Percentiles rank a stretch among this genome's conserved stretches.
These are phyloP conservation scores for Halictus ligatus DNA, from an alignment of 2,888 invertebrate species.

Conservation along the genomic window DNA sequence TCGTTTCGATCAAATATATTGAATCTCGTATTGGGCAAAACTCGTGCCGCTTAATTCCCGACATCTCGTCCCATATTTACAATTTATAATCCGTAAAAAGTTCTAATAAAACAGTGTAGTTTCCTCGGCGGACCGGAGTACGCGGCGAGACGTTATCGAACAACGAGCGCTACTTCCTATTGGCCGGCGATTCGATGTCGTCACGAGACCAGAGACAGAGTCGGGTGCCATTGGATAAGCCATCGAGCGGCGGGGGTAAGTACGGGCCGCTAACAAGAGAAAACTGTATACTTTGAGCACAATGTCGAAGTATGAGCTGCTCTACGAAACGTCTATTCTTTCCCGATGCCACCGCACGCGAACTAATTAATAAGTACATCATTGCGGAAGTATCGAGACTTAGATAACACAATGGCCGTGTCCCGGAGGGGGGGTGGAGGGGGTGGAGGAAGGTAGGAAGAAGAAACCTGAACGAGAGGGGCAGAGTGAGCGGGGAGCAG, in stretches of 20 bases:
- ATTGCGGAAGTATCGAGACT: constrained; percentile 36
- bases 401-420: constrained; percentile 45
- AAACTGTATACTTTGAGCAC: neutral
- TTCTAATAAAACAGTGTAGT: neutral
- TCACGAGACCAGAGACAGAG: neutral
- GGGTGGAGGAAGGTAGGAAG: neutral
- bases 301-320: neutral
- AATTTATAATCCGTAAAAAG: neutral
- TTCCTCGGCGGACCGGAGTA: neutral
- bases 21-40: neutral
- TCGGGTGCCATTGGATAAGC: neutral
- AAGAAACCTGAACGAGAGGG: constrained; percentile 33
- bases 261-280: neutral
- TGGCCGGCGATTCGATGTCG: neutral
- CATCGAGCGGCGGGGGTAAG: neutral
- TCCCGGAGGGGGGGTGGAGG: neutral
- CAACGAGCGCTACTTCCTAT: neutral
- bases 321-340: neutral
- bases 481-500: constrained; percentile 51
- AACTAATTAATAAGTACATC: constrained; percentile 40
- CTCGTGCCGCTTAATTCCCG: neutral
- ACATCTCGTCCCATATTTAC: neutral
- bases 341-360: neutral
- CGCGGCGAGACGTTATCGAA: neutral
- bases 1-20: neutral